phyloP scores from a whole-genome alignment of 35 echinoderm and acorn worm genomes.

The Ophioderma brevispina region DNA sequence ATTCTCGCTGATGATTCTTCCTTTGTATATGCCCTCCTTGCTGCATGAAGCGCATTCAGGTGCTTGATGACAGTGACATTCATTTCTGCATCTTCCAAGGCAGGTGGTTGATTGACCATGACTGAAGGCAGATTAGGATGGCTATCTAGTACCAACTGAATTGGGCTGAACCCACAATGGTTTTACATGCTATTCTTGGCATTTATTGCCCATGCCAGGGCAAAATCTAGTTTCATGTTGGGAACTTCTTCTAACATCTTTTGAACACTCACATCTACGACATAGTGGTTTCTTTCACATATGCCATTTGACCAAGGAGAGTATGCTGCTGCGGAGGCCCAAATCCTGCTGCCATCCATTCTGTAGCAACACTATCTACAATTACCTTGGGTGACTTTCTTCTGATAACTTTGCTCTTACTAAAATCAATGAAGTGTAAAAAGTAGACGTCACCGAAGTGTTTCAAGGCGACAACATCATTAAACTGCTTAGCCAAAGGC shows the following conservation, averaged over 20 bases:
- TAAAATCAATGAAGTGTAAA: no score
- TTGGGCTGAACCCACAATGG: slow-evolving; percentile 14
- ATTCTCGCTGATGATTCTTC: no score
- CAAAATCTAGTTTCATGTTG: not conserved
- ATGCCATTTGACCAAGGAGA: slow-evolving; percentile 21
- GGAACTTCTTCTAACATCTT: slow-evolving; percentile 19
- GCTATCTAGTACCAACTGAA: not conserved
- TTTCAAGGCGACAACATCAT: slow-evolving; percentile 29
- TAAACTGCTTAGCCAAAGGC: slow-evolving; percentile 32
- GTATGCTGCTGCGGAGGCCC: slow-evolving; percentile 28
- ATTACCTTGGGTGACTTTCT: no score
- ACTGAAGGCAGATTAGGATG: slow-evolving; percentile 16
- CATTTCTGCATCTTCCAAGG: not conserved
- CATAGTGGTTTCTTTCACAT: slow-evolving; percentile 24
- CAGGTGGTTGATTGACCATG: not conserved
- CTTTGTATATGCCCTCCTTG: no score
- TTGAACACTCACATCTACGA: slow-evolving; percentile 7
- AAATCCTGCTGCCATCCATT: no score
- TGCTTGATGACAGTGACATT: no score
- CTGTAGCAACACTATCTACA: no score
- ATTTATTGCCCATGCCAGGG: slow-evolving; percentile 22
- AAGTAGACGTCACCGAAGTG: slow-evolving; percentile 51
- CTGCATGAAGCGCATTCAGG: no score
- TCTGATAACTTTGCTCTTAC: no score
- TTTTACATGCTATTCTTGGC: slow-evolving; percentile 24